Evolutionary conservation across 2,113 vertebrate species (phyloP), one percentile per base, ranked within the genome.

Genomic region (Coreoperca whiteheadi): DNA sequence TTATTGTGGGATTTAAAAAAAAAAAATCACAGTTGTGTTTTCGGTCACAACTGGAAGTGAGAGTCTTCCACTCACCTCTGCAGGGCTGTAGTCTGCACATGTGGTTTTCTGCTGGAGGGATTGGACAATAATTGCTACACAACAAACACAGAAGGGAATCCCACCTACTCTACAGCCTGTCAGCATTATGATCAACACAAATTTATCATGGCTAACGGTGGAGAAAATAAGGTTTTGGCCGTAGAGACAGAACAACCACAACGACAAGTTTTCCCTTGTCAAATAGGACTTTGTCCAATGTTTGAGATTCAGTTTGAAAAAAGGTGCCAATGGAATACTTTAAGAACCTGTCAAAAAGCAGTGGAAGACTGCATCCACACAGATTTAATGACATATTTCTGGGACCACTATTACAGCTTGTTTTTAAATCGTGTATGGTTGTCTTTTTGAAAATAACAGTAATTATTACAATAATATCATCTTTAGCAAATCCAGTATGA

Each of bases 181-280:
- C 87, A 72, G 48, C 72, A 8, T 51, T 18, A 74, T 0, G 59
- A 66, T 74, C 79, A 28, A 60, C 57, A 73, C 25, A 34, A 59
- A 70, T 71, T 70, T 4, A 81, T 84, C 81, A 68, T 43, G 30
- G 2, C 37, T 41, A 74, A 86, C 73, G 34, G 39, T 54, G 77
- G 56, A 65, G 82, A 51, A 72, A 67, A 73, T 51, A 64, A 74
- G 28, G 48, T 59, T 69, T 77, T 82, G 71, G 63, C 64, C 57
- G 34, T 11, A 21, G 28, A 74, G 28, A n/a, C 50, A 14, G 51
- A 70, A 66, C 79, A 83, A 21, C 23, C 63, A 61, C 61, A 39
- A 9, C 54, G 71, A 79, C 71, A 65, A 14, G 57, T 83, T 83
- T 85, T 73, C 67, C 61, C 30, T 56, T 48, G 46, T 69, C 61